Base-by-base conservation (phyloP, 2,113 vertebrate species). In the Tringa solitaria region DNA sequence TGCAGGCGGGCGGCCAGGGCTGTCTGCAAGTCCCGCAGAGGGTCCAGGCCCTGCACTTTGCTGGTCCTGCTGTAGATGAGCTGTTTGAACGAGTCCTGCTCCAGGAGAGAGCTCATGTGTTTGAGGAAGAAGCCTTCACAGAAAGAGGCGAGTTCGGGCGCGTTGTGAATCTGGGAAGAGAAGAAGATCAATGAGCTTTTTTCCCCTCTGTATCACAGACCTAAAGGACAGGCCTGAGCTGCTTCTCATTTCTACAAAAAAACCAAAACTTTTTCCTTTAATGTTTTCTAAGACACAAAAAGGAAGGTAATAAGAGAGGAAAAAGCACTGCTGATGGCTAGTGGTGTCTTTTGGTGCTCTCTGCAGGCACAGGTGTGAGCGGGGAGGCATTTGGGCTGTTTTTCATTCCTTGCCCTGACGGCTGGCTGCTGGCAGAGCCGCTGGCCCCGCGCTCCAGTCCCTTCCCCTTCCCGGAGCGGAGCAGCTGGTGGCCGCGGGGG, bases 51-150 rank as follows among this genome's bases (percentile, higher is more conserved):
- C 61, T 98, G 98, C 50, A 98, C 98, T 46, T 98, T 98, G 95
- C 99, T 98, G 97, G 97, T 98, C 21, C 98, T 97, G 84, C 99
- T 92, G 23, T 99, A 97, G 96, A 99, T 98, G 60, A 99, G 98
- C 90, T 97, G 98, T 73, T 97, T 98, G 98, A 99, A 99, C 2
- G 98, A 94, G 78, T 99, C 99, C 90, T 98, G 98, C 76, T 99
- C 99, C 60, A 99, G 96, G 30, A 99, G 97, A 6, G 98, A 96
- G 46, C 97, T 98, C 99, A 99, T 99, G 96, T 99, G 98, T 97
- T 99, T 98, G 87, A 99, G 98, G 98, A 99, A 99, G 98, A 98
- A 99, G 85, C 99, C 99, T 78, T 99, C 99, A 3, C 99, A 99
- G 94, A 99, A 98, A 0, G 98, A 97, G 83, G 98, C 98, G n/a